phyloP scores from a whole-genome alignment of 1,140 invertebrate species.

The Lineus longissimus region DNA sequence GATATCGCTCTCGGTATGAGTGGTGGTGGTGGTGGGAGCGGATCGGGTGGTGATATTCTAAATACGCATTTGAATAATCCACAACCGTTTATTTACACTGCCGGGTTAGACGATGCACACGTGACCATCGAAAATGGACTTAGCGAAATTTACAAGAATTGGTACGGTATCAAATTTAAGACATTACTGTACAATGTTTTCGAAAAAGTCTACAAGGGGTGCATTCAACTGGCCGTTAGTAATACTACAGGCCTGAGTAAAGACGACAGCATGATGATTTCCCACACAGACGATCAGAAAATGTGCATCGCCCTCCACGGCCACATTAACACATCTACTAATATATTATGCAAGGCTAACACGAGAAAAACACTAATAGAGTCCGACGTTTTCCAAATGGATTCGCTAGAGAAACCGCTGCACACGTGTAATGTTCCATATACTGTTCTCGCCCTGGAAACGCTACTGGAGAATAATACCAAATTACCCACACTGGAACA shows the following conservation, averaged over 20 bases:
- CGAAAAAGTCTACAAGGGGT: slow-evolving; percentile 2
- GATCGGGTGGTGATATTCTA: background rate
- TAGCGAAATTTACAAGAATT: slow-evolving; percentile 7
- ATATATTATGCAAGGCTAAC: slow-evolving; percentile 7
- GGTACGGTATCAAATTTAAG: background rate
- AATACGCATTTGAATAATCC: slow-evolving; percentile 8
- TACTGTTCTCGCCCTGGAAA: background rate
- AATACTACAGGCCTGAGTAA: slow-evolving; percentile 3
- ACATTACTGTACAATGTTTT: background rate
- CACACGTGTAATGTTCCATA: slow-evolving; percentile 6
- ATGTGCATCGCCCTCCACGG: slow-evolving; percentile 7
- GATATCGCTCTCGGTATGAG: background rate
- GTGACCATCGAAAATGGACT: slow-evolving; percentile 6
- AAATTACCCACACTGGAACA: slow-evolving; percentile 5
- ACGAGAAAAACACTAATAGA: background rate
- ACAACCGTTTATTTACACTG: slow-evolving; percentile 8
- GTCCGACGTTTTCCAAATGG: slow-evolving; percentile 5
- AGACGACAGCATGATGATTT: slow-evolving; percentile 3
- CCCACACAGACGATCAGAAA: slow-evolving; percentile 3
- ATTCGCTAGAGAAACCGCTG: slow-evolving; percentile 4
- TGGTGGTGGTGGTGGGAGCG: background rate
- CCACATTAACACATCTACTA: slow-evolving; percentile 1
- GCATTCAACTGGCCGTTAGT: slow-evolving; percentile 1
- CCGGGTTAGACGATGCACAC: slow-evolving; percentile 8
- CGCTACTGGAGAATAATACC: slow-evolving; percentile 5